phyloP scores from a whole-genome alignment of 1,140 invertebrate genomes.

The Liolophura sinensis region DNA sequence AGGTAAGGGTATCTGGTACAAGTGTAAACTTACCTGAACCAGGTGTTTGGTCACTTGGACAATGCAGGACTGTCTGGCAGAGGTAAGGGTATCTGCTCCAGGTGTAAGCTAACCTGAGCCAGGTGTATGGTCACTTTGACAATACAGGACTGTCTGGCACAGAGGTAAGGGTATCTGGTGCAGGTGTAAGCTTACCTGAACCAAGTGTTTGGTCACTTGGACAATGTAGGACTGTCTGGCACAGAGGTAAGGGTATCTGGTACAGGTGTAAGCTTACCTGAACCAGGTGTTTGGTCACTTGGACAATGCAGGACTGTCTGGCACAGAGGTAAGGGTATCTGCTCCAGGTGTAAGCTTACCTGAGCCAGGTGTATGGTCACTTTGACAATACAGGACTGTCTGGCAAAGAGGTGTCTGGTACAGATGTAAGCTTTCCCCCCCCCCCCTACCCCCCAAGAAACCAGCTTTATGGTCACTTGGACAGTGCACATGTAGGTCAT shows the following conservation, averaged over 20 bases:
- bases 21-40: conserved; percentile 87
- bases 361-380: not conserved
- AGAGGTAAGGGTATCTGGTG: conserved; percentile 80
- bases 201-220: conserved; percentile 91
- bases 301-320: conserved; percentile 67
- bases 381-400: no score
- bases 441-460: no score
- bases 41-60: conserved; percentile 94
- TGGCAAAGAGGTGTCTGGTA: no score
- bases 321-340: conserved; percentile 44
- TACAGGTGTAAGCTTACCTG: conserved; percentile 54
- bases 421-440: no score
- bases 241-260: conserved; percentile 58
- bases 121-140: conserved; percentile 94
- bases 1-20: conserved; percentile 81
- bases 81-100: conserved; percentile 58
- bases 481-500: no score
- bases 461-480: no score
- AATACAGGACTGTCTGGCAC: conserved; percentile 65
- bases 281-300: conserved; percentile 91
- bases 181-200: conserved; percentile 89
- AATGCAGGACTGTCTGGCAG: conserved; percentile 60
- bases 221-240: conserved; percentile 66
- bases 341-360: conserved; percentile 73
- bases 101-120: conserved; percentile 69